These are phyloP conservation scores for Acrocephalus scirpaceus DNA, from an alignment of 2,797 vertebrate species.

Conservation along the genomic window DNA sequence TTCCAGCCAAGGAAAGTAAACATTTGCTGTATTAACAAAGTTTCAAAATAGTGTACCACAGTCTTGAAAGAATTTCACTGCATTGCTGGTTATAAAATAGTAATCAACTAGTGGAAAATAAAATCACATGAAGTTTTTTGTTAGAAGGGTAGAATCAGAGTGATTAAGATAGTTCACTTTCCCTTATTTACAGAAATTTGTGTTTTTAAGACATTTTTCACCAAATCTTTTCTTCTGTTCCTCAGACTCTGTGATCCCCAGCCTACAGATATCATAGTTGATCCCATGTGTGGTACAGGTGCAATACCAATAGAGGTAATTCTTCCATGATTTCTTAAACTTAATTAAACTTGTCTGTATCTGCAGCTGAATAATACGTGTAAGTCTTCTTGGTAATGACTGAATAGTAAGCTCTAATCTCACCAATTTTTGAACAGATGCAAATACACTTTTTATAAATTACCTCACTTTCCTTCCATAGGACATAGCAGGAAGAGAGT, in stretches of 20 bases:
- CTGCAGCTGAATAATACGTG: not conserved
- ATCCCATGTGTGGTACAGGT: constrained; percentile 98
- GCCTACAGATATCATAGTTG: constrained; percentile 89
- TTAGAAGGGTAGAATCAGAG: not conserved
- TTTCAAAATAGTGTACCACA: not conserved
- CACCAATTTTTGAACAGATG: not conserved
- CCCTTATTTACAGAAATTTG: not conserved
- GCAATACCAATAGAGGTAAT: constrained; percentile 96
- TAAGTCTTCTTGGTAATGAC: not conserved
- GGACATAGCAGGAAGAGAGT: not conserved
- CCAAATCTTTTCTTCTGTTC: not conserved
- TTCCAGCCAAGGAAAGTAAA: not conserved
- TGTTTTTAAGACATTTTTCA: not conserved
- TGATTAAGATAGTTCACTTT: not conserved
- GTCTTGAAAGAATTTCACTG: not conserved
- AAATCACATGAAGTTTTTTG: not conserved
- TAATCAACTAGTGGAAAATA: not conserved
- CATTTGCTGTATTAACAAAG: not conserved
- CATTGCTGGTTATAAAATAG: not conserved
- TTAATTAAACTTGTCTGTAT: not conserved
- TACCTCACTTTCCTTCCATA: not conserved
- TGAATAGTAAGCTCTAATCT: not conserved
- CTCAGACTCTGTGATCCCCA: constrained; percentile 91
- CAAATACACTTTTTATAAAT: not conserved
- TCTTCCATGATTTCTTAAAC: not conserved